Evolutionary conservation across 2,888 invertebrate genomes (phyloP).

Genomic region (Drosophila mercatorum): DNA sequence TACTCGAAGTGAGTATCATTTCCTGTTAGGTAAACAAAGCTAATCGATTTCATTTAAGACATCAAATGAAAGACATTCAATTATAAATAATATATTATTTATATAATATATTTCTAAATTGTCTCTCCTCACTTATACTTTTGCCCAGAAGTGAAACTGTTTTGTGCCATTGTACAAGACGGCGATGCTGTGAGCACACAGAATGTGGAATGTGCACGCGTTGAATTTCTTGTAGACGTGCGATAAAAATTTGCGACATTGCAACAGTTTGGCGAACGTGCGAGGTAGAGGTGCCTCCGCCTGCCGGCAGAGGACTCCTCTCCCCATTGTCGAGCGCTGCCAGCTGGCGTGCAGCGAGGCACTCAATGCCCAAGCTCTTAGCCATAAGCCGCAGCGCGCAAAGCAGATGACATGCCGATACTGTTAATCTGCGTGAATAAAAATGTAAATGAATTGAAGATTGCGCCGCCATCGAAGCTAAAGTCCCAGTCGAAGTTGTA

Average conservation of each 20-base stretch:
- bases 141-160: background rate
- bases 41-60: too few species aligned
- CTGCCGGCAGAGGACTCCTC: constrained; percentile 9
- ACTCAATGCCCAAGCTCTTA: constrained; percentile 69
- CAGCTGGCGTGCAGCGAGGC: constrained; percentile 47
- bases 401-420: constrained; percentile 81
- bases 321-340: constrained; percentile 35
- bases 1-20: too few species aligned
- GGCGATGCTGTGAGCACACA: constrained; percentile 65
- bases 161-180: constrained; percentile 39
- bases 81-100: too few species aligned
- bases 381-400: constrained; percentile 72
- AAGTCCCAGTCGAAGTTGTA: background rate
- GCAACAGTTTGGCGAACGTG: constrained; percentile 78
- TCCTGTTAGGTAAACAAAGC: too few species aligned
- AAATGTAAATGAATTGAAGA: constrained; percentile 83
- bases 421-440: constrained; percentile 83
- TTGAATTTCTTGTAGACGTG: constrained; percentile 82
- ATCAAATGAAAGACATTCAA: background rate
- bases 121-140: background rate
- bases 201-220: constrained; percentile 81
- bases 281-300: constrained; percentile 35
- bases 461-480: constrained; percentile 65
- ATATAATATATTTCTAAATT: too few species aligned
- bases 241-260: constrained; percentile 84